Conservation (phyloP, 2,113 vertebrate genomes). For the Callospermophilus lateralis region DNA sequence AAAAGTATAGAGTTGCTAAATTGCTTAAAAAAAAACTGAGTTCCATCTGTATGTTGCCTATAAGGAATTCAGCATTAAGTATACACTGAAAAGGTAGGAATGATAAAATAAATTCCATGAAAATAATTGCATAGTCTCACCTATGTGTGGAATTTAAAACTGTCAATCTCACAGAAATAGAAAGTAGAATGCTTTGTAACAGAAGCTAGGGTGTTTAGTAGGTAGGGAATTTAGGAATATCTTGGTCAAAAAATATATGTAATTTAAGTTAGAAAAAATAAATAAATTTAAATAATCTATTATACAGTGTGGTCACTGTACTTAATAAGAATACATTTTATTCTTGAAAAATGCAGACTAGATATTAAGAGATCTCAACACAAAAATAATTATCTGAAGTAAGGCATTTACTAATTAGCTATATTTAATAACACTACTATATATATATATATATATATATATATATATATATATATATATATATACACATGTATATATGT, state of each 20-base stretch:
- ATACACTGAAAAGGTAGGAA: not conserved
- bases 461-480: accelerated
- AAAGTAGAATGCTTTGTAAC: not conserved
- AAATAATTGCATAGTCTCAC: not conserved
- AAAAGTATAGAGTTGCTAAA: not conserved
- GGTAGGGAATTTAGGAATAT: not conserved
- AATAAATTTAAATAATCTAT: not conserved
- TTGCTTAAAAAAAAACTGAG: not conserved
- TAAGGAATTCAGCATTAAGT: not conserved
- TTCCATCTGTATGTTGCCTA: not conserved
- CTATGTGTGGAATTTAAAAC: too few relatives aligned
- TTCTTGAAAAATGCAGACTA: not conserved
- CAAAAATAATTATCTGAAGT: not conserved
- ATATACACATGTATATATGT: accelerated
- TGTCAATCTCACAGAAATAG: too few relatives aligned
- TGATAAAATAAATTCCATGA: not conserved
- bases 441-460: not conserved
- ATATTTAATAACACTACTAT: not conserved
- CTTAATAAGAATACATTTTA: not conserved
- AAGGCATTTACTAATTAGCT: not conserved
- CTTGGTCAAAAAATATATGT: not conserved
- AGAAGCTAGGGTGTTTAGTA: not conserved
- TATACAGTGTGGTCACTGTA: not conserved
- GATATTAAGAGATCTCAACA: not conserved
- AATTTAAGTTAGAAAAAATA: not conserved